These are phyloP conservation scores for Darevskia mixta DNA, from an alignment of 2,797 vertebrate species.

Conservation along the genomic window DNA sequence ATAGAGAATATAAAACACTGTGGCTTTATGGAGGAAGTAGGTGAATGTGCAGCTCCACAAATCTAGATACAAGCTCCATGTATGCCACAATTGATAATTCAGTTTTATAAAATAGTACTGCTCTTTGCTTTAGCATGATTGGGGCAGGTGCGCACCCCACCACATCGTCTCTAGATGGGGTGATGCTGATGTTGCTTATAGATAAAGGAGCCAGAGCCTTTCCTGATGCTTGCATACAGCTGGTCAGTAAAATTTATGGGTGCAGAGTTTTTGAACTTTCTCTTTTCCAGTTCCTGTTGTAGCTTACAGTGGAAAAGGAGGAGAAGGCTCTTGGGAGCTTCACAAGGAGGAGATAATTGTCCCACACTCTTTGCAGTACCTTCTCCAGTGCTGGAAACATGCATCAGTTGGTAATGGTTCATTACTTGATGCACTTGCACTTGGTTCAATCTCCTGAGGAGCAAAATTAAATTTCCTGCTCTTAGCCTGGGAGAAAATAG, in stretches of 20 bases:
- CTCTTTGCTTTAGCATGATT: not conserved
- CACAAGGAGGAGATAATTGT: slow-evolving; percentile 65
- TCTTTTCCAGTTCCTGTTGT: slow-evolving; percentile 48
- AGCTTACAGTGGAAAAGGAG: slow-evolving; percentile 55
- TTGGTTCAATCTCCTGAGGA: slow-evolving; percentile 61
- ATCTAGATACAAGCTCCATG: not conserved
- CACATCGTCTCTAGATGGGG: no score
- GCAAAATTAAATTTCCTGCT: slow-evolving; percentile 68
- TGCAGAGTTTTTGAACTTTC: slow-evolving; percentile 31
- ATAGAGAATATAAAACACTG: not conserved
- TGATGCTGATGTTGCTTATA: not conserved
- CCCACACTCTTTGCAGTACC: slow-evolving; percentile 43
- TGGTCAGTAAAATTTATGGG: slow-evolving; percentile 46
- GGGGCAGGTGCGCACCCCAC: not conserved
- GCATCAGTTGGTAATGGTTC: slow-evolving; percentile 63
- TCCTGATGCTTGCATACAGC: slow-evolving; percentile 34
- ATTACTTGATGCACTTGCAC: slow-evolving; percentile 70
- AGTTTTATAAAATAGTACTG: not conserved
- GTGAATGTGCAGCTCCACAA: not conserved
- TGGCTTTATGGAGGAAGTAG: not conserved
- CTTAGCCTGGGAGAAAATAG: slow-evolving; percentile 54
- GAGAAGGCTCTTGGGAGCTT: slow-evolving; percentile 57
- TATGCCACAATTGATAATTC: not conserved
- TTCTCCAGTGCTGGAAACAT: slow-evolving; percentile 40
- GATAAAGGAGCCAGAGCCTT: not conserved